These are phyloP conservation scores for Heliothis peltigera DNA, from an alignment of 2,888 invertebrate species.

Conservation along the genomic window DNA sequence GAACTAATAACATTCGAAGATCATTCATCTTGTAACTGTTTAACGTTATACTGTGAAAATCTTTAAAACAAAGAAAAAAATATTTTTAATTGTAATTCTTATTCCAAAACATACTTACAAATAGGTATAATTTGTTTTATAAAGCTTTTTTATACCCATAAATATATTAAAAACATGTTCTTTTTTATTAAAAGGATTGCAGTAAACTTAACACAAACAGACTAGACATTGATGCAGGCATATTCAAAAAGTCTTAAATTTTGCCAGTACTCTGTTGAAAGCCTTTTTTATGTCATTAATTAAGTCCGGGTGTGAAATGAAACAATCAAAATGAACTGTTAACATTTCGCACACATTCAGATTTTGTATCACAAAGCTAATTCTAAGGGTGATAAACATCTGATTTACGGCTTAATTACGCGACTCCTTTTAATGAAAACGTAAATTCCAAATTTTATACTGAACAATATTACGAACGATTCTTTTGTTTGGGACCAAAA, in stretches of 20 bases:
- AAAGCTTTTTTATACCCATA: too few species aligned
- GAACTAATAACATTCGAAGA: too few species aligned
- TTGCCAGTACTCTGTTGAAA: conserved; percentile 10
- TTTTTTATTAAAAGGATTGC: neutral
- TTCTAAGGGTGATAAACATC: conserved; percentile 58
- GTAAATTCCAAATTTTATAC: conserved; percentile 47
- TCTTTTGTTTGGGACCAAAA: conserved; percentile 48
- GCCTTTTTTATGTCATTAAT: conserved; percentile 28
- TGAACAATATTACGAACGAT: conserved; percentile 37
- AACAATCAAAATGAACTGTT: conserved; percentile 47
- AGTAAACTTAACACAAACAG: neutral
- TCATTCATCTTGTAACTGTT: too few species aligned
- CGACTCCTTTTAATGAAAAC: conserved; percentile 55
- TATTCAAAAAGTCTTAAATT: neutral
- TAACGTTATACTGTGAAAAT: too few species aligned
- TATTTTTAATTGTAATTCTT: too few species aligned
- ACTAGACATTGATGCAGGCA: neutral
- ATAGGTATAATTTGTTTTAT: too few species aligned
- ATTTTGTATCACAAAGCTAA: conserved; percentile 52
- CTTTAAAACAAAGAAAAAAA: too few species aligned
- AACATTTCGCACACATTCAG: conserved; percentile 41
- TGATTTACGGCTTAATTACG: conserved; percentile 62
- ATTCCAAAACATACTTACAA: too few species aligned
- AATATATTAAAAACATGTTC: too few species aligned
- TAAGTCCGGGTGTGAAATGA: conserved; percentile 18